Evolutionary conservation across 1,140 invertebrate genomes (phyloP).

Genomic region (Carcinoscorpius rotundicauda): DNA sequence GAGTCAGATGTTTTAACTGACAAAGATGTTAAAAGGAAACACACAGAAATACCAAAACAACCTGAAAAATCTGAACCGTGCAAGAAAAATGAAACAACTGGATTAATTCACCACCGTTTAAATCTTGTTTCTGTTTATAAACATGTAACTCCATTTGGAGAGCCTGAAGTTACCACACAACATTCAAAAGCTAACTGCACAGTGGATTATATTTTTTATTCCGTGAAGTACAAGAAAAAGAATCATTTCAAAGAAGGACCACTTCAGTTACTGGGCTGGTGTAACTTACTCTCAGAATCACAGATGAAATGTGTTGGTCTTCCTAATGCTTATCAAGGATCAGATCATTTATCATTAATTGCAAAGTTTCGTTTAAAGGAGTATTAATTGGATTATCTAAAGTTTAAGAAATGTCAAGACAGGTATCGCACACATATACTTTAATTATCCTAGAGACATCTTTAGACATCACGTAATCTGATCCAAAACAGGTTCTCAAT

Average conservation of each 20-base stretch:
- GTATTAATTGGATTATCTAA: not conserved
- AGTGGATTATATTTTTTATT: conserved; percentile 36
- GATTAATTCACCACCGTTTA: conserved; percentile 27
- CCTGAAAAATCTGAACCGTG: not conserved
- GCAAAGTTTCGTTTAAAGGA: conserved; percentile 19
- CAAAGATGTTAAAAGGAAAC: too few relatives aligned
- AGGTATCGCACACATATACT: not conserved
- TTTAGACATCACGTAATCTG: too few relatives aligned
- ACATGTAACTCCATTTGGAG: conserved; percentile 15
- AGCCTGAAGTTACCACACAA: conserved; percentile 28
- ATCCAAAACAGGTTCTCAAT: too few relatives aligned
- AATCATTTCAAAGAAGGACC: not conserved
- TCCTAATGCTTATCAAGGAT: conserved; percentile 23
- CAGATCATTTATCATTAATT: conserved; percentile 23
- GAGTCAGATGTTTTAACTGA: too few relatives aligned
- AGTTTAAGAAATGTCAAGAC: not conserved
- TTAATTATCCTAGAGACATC: not conserved
- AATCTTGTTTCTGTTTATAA: conserved; percentile 31
- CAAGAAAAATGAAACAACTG: conserved; percentile 7
- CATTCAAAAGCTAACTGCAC: conserved; percentile 24
- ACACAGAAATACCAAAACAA: not conserved
- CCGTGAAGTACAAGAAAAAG: not conserved
- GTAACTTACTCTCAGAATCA: conserved; percentile 5
- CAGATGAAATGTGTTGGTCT: conserved; percentile 12
- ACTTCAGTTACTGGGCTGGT: conserved; percentile 9